phyloP scores from a whole-genome alignment of 2,113 vertebrate species.

The Hypanus sabinus region DNA sequence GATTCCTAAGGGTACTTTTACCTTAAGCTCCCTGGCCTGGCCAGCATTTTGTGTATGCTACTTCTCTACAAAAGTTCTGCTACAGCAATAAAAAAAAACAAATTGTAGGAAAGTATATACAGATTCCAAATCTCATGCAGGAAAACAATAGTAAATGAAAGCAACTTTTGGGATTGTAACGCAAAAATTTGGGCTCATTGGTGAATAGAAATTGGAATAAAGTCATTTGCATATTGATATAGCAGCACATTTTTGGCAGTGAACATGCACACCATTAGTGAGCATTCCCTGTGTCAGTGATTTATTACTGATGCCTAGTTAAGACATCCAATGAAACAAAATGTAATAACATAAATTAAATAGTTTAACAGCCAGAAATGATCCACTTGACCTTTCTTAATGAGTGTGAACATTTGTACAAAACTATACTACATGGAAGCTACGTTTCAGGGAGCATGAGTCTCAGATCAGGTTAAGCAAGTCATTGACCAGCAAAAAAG shows the following conservation, averaged over 20 bases:
- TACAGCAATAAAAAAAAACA: not conserved
- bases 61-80: not conserved
- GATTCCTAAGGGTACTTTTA: too few species aligned
- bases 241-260: not conserved
- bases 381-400: slow-evolving; percentile 25
- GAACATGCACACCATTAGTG: not conserved
- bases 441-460: not conserved
- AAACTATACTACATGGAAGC: slow-evolving; percentile 17
- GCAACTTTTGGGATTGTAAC: not conserved
- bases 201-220: not conserved
- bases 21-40: too few species aligned
- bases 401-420: slow-evolving; percentile 22
- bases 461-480: slow-evolving; percentile 30
- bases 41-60: too few species aligned
- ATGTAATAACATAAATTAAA: slow-evolving; percentile 33
- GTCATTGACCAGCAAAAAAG: slow-evolving; percentile 14
- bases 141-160: not conserved
- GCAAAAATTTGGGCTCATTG: not conserved
- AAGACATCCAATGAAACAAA: slow-evolving; percentile 32
- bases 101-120: not conserved
- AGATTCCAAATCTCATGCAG: not conserved
- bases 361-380: slow-evolving; percentile 30
- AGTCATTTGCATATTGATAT: not conserved
- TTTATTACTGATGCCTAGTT: slow-evolving; percentile 22
- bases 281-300: not conserved